phyloP scores from a whole-genome alignment of 2,888 invertebrate species.

The Yponomeuta evonymella region DNA sequence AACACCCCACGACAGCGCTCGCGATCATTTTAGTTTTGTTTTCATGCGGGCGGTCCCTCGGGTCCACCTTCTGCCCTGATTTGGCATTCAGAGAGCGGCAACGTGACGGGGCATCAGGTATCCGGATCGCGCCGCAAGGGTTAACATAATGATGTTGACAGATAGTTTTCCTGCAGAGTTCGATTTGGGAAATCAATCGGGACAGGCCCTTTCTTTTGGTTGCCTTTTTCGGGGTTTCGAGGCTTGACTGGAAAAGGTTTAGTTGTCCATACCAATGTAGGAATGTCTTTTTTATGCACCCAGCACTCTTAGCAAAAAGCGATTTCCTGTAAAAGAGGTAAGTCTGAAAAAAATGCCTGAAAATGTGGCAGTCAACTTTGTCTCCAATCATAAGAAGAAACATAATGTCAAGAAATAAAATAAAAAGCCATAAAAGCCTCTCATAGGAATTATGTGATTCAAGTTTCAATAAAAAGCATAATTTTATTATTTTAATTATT shows the following conservation, averaged over 20 bases:
- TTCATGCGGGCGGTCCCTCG: conserved; percentile 67
- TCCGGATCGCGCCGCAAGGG: conserved; percentile 45
- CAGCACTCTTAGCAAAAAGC: too few relatives aligned
- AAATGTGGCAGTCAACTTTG: too few relatives aligned
- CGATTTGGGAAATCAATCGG: conserved; percentile 49
- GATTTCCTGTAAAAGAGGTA: too few relatives aligned
- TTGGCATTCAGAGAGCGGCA: conserved; percentile 66
- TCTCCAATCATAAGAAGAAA: too few relatives aligned
- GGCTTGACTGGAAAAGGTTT: neutral
- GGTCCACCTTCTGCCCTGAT: conserved; percentile 64
- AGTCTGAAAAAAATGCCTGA: too few relatives aligned
- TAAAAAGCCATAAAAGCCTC: too few relatives aligned
- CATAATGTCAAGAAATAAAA: too few relatives aligned
- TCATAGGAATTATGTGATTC: too few relatives aligned
- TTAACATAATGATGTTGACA: conserved; percentile 66
- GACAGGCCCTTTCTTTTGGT: neutral
- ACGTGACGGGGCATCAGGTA: conserved; percentile 64
- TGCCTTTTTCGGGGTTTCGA: neutral
- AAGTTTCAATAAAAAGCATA: too few relatives aligned
- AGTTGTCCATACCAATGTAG: too few relatives aligned
- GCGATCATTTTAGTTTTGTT: conserved; percentile 76
- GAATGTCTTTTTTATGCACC: too few relatives aligned
- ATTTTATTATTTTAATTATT: too few relatives aligned
- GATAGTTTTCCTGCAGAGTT: conserved; percentile 36
- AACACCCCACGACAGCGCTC: conserved; percentile 42